Evolutionary conservation across 2,113 vertebrate genomes (phyloP).

Genomic region (Nestor notabilis): DNA sequence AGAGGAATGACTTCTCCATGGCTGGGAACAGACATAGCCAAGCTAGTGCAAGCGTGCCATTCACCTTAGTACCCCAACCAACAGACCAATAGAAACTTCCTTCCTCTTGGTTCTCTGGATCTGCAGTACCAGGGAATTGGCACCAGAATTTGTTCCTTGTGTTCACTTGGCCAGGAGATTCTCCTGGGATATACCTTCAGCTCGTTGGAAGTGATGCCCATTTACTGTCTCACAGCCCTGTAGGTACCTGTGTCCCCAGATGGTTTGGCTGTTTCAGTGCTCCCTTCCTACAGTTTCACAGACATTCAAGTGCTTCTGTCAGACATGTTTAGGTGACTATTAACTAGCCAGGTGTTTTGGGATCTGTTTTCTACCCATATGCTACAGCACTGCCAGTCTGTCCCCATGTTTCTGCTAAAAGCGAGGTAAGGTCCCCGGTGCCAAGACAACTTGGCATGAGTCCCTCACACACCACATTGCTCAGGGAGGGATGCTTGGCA

Average conservation of each 20-base stretch:
- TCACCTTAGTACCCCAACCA: neutral
- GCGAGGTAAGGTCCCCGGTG: neutral
- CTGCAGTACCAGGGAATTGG: neutral
- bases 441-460: neutral
- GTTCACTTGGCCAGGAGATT: neutral
- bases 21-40: neutral
- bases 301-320: neutral
- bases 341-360: neutral
- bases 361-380: neutral
- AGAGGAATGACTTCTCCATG: neutral
- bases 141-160: neutral
- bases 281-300: neutral
- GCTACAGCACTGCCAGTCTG: neutral
- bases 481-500: neutral
- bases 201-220: rapidly evolving
- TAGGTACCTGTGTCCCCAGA: neutral
- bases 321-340: neutral
- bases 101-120: neutral
- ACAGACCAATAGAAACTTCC: neutral
- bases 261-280: neutral
- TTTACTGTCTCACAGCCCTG: rapidly evolving
- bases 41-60: rapidly evolving
- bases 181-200: neutral
- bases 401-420: neutral
- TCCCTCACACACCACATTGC: neutral